Evolutionary conservation across 2,888 invertebrate species (phyloP).

Genomic region (Lumbricus terrestris): DNA sequence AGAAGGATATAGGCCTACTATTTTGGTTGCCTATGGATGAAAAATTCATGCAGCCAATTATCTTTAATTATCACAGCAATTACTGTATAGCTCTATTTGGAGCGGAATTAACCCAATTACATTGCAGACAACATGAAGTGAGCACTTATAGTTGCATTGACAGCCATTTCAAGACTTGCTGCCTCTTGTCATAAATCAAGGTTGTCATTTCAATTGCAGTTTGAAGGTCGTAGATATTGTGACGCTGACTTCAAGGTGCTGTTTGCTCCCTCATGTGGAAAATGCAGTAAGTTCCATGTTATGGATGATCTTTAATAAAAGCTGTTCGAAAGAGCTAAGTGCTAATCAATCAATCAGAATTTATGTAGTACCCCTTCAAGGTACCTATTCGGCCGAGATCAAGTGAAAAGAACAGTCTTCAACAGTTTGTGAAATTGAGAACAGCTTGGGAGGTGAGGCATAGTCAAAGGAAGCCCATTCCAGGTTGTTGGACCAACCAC

Average conservation of each 20-base stretch:
- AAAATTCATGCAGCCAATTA: background rate
- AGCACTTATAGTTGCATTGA: background rate
- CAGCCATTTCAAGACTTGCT: background rate
- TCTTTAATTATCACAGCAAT: background rate
- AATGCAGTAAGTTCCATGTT: constrained; percentile 72
- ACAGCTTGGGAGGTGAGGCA: too few species aligned
- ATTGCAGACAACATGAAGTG: background rate
- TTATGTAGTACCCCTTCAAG: too few species aligned
- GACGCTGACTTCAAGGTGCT: constrained; percentile 97
- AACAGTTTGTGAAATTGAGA: too few species aligned
- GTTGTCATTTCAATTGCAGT: constrained; percentile 60
- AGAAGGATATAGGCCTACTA: too few species aligned
- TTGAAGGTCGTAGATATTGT: constrained; percentile 97
- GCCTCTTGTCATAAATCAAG: background rate
- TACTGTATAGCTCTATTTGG: background rate
- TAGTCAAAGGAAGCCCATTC: too few species aligned
- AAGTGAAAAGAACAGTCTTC: too few species aligned
- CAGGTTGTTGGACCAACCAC: too few species aligned
- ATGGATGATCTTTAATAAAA: too few species aligned
- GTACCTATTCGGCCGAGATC: too few species aligned
- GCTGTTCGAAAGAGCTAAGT: constrained; percentile 78
- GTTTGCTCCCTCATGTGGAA: constrained; percentile 82
- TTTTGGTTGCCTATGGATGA: background rate
- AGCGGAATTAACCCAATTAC: background rate
- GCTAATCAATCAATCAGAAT: too few species aligned